A percentile compares a stretch with the other conserved stretches of the same genome.
Conservation (phyloP, 2,797 vertebrate species). For the Syngnathus rostellatus region DNA sequence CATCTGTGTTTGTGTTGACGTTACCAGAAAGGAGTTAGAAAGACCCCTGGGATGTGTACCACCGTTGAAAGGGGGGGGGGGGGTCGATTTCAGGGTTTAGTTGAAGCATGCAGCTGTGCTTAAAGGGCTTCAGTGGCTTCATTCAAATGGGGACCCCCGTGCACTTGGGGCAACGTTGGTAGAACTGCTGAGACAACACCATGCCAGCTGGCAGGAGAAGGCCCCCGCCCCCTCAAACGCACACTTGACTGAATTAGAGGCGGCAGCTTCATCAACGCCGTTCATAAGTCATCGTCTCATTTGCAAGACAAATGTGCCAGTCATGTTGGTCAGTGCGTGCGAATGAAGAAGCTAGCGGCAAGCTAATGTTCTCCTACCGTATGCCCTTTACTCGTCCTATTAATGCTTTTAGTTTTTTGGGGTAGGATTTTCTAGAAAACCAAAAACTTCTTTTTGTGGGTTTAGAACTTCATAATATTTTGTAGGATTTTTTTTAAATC, state of each 20-base stretch:
- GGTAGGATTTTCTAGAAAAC: too few relatives aligned
- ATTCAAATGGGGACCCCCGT: conserved; percentile 44
- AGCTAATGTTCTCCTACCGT: conserved; percentile 8
- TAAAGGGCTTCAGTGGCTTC: conserved; percentile 52
- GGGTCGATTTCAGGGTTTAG: background rate
- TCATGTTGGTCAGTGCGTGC: conserved; percentile 55
- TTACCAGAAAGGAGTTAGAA: conserved; percentile 14
- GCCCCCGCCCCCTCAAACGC: conserved; percentile 42
- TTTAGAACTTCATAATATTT: too few relatives aligned
- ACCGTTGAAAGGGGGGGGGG: conserved; percentile 39
- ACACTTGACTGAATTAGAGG: conserved; percentile 63
- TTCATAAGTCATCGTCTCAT: conserved; percentile 67
- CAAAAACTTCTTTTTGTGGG: too few relatives aligned
- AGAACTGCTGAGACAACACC: conserved; percentile 45
- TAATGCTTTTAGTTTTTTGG: background rate
- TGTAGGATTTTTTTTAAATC: too few relatives aligned
- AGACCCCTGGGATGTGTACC: conserved; percentile 42
- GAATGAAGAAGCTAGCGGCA: conserved; percentile 43
- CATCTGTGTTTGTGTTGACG: conserved; percentile 26
- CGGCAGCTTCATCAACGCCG: conserved; percentile 60
- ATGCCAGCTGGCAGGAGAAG: conserved; percentile 53
- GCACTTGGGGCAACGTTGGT: conserved; percentile 33
- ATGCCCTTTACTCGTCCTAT: background rate
- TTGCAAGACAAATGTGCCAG: conserved; percentile 65
- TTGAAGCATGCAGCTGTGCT: conserved; percentile 55